Conservation (phyloP, 2,888 invertebrate genomes). For the Synergus itoensis region DNA sequence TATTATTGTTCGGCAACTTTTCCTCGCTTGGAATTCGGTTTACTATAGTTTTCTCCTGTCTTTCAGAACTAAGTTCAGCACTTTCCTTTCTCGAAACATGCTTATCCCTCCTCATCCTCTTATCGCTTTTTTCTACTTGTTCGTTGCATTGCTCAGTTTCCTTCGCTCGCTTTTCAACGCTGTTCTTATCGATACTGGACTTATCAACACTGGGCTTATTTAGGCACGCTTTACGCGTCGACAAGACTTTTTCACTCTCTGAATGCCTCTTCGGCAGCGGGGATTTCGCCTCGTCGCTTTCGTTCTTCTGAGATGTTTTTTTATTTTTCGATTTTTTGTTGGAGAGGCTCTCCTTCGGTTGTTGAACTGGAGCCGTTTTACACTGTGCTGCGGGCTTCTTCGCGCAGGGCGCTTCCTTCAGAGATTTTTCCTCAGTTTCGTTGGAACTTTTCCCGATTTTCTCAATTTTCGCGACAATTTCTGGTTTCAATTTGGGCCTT, state of each 20-base stretch:
- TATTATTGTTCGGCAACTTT: slow-evolving; percentile 48
- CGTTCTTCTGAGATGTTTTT: slow-evolving; percentile 48
- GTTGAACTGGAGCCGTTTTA: slow-evolving; percentile 43
- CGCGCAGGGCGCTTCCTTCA: slow-evolving; percentile 29
- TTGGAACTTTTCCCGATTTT: slow-evolving; percentile 65
- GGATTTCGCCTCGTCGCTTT: slow-evolving; percentile 41
- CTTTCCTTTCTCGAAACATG: slow-evolving; percentile 50
- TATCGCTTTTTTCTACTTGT: slow-evolving; percentile 29
- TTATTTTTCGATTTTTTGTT: slow-evolving; percentile 48
- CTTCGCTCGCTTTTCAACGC: slow-evolving; percentile 78
- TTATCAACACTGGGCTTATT: slow-evolving; percentile 53
- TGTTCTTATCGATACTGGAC: slow-evolving; percentile 47
- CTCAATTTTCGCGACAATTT: slow-evolving; percentile 69
- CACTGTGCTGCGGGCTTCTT: slow-evolving; percentile 35
- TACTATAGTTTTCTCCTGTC: slow-evolving; percentile 38
- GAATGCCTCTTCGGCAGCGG: slow-evolving; percentile 45
- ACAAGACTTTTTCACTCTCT: slow-evolving; percentile 50
- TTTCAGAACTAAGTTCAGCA: slow-evolving; percentile 63
- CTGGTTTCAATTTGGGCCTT: slow-evolving; percentile 75
- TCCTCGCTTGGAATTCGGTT: slow-evolving; percentile 15
- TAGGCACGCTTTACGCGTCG: slow-evolving; percentile 70
- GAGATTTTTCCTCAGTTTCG: slow-evolving; percentile 24
- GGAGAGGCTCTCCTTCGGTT: slow-evolving; percentile 5
- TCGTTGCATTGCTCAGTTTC: slow-evolving; percentile 65
- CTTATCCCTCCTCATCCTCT: slow-evolving; percentile 21